Conservation (phyloP, 2,888 invertebrate genomes). For the Rhaphigaster nebulosa region DNA sequence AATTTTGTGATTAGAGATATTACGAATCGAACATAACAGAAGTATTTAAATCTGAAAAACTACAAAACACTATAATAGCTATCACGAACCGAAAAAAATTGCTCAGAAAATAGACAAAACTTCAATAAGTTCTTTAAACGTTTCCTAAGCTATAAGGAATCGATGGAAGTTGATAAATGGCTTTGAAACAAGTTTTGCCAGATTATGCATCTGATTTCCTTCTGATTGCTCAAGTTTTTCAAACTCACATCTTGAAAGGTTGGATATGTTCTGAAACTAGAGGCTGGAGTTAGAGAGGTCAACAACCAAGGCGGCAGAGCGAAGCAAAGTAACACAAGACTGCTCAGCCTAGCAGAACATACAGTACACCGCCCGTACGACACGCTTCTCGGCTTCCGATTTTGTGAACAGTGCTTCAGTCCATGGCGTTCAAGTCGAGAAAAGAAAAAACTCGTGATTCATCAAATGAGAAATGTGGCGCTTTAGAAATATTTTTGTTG, state of each 20-base stretch:
- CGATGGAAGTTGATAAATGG: no score
- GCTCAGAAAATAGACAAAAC: no score
- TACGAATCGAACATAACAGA: no score
- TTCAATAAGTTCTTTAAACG: background rate
- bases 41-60: no score
- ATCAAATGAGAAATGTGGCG: background rate
- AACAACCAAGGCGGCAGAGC: constrained; percentile 41
- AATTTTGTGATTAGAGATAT: no score
- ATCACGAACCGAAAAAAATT: no score
- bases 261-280: background rate
- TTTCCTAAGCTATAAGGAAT: background rate
- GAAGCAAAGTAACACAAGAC: constrained; percentile 21
- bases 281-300: background rate
- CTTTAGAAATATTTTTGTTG: no score
- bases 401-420: background rate
- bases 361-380: constrained; percentile 17
- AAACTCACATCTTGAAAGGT: background rate
- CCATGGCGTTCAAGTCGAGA: background rate
- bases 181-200: no score
- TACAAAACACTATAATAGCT: no score
- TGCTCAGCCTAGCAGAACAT: constrained; percentile 27
- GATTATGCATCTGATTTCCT: background rate
- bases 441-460: background rate
- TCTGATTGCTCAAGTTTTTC: background rate
- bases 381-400: background rate